Percentiles rank a stretch among this genome's conserved stretches.
Conservation (phyloP, 2,888 invertebrate genomes). For the Uropetala carovei region DNA sequence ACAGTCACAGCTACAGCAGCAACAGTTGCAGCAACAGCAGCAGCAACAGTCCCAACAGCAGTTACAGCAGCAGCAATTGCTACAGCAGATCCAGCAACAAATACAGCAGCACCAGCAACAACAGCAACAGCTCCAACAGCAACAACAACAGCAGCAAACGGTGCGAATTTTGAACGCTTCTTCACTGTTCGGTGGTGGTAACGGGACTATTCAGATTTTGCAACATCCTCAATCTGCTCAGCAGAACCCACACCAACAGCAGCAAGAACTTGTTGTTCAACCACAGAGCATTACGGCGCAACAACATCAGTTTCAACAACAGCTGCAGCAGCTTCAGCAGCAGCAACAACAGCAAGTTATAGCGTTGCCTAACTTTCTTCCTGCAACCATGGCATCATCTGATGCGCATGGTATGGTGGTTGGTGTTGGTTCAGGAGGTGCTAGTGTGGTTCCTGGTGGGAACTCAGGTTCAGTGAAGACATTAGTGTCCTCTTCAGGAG, state of each 20-base stretch:
- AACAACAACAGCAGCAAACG: constrained; percentile 45
- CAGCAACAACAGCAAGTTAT: constrained; percentile 68
- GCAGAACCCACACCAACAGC: constrained; percentile 65
- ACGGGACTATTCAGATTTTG: constrained; percentile 68
- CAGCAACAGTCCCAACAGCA: constrained; percentile 63
- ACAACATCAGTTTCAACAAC: constrained; percentile 69
- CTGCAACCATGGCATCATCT: constrained; percentile 48
- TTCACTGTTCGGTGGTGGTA: constrained; percentile 62
- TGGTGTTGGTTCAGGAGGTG: constrained; percentile 38
- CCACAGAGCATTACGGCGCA: constrained; percentile 63
- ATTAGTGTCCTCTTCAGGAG: constrained; percentile 50
- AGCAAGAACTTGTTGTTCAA: constrained; percentile 66
- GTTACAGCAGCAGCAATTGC: constrained; percentile 67
- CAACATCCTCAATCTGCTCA: constrained; percentile 73
- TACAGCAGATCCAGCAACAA: constrained; percentile 66
- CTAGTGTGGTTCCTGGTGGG: constrained; percentile 32
- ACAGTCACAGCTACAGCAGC: constrained; percentile 40
- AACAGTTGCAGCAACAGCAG: constrained; percentile 36
- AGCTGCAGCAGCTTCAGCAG: constrained; percentile 73
- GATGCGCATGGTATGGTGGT: constrained; percentile 54
- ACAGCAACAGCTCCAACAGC: constrained; percentile 22
- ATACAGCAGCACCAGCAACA: constrained; percentile 68
- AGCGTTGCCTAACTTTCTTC: constrained; percentile 59
- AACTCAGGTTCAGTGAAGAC: constrained; percentile 31
- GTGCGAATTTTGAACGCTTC: constrained; percentile 66